These are phyloP conservation scores for Fragum whitleyi DNA, from an alignment of 2,888 invertebrate species.

Conservation along the genomic window DNA sequence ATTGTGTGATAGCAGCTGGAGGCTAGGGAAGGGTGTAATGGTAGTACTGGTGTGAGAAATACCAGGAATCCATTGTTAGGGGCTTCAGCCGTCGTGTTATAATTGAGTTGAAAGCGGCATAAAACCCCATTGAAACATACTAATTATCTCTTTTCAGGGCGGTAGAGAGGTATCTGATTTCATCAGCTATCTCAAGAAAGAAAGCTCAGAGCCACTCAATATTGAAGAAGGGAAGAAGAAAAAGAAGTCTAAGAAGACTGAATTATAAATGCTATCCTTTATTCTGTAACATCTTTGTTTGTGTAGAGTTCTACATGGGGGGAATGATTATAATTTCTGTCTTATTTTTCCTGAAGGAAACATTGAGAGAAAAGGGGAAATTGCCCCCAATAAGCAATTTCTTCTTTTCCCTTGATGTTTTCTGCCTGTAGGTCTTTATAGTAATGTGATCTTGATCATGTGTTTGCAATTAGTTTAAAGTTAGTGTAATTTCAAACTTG, in stretches of 20 bases:
- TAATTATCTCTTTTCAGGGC: slow-evolving; percentile 87
- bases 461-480: too few relatives aligned
- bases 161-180: slow-evolving; percentile 97
- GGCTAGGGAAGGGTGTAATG: too few relatives aligned
- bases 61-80: background rate
- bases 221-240: slow-evolving; percentile 92
- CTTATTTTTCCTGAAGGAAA: background rate
- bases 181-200: slow-evolving; percentile 96
- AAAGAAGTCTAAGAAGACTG: slow-evolving; percentile 70
- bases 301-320: background rate
- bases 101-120: background rate
- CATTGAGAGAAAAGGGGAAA: background rate
- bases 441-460: too few relatives aligned
- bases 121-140: background rate
- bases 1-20: too few relatives aligned
- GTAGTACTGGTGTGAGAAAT: background rate
- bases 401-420: background rate
- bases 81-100: background rate
- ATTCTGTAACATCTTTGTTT: background rate
- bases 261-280: slow-evolving; percentile 65
- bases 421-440: too few relatives aligned
- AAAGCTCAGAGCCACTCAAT: slow-evolving; percentile 94
- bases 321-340: too few relatives aligned
- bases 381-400: background rate
- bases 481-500: too few relatives aligned